phyloP scores from a whole-genome alignment of 2,888 invertebrate species.

The Lissonota sp. region DNA sequence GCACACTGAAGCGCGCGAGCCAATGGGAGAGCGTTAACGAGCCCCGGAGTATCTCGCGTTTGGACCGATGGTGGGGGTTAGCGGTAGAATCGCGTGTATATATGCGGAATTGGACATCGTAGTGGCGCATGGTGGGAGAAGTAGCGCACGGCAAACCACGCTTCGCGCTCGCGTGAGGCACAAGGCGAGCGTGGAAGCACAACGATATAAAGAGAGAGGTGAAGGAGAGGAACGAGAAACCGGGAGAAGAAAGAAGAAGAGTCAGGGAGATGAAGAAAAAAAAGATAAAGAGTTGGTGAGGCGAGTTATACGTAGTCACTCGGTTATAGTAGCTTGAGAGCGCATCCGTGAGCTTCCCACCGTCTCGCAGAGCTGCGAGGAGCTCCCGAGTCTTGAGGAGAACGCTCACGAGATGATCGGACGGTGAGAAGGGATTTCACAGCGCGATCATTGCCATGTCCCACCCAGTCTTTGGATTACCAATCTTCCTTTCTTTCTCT shows the following conservation, averaged over 20 bases:
- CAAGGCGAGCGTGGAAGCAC: conserved; percentile 36
- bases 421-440: conserved; percentile 53
- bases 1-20: conserved; percentile 55
- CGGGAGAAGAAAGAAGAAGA: neutral
- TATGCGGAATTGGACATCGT: neutral
- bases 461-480: conserved; percentile 54
- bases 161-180: conserved; percentile 58
- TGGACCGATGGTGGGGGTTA: neutral
- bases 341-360: conserved; percentile 64
- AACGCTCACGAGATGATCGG: conserved; percentile 44
- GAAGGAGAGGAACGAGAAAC: neutral
- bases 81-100: no score
- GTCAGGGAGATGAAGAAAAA: conserved; percentile 17
- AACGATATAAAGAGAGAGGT: conserved; percentile 24
- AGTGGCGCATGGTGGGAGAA: conserved; percentile 57
- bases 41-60: conserved; percentile 61
- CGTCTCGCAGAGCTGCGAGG: conserved; percentile 56
- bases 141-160: conserved; percentile 65
- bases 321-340: conserved; percentile 63
- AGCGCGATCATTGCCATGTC: conserved; percentile 64
- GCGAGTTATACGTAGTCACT: conserved; percentile 61
- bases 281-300: conserved; percentile 51
- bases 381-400: conserved; percentile 52
- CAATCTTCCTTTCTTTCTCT: conserved; percentile 37
- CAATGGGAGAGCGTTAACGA: conserved; percentile 71